Evolutionary conservation across 2,113 vertebrate genomes (phyloP).

Genomic region (Eudyptes chrysolophus): DNA sequence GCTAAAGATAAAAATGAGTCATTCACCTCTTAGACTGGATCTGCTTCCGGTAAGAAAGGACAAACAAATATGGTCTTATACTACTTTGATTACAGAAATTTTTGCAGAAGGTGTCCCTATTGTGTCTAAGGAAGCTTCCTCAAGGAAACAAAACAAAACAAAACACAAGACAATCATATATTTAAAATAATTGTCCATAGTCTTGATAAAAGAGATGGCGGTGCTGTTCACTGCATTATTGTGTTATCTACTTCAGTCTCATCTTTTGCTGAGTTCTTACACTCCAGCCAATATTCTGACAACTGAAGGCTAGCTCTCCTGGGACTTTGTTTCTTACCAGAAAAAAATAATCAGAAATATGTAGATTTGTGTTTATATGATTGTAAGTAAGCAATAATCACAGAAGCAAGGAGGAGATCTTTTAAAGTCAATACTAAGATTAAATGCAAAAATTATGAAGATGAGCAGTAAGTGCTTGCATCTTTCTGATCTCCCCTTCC

Average conservation of each 20-base stretch:
- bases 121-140: not conserved
- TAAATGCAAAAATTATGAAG: not conserved
- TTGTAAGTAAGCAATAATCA: not conserved
- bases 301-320: not conserved
- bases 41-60: not conserved
- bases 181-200: not conserved
- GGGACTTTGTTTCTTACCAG: not conserved
- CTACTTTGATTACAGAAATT: not conserved
- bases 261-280: not conserved
- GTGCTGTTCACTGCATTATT: not conserved
- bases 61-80: not conserved
- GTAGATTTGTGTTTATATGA: not conserved
- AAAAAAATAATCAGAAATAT: not conserved
- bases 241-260: not conserved
- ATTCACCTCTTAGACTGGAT: not conserved
- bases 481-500: not conserved
- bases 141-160: not conserved
- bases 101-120: fast-evolving
- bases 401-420: not conserved
- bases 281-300: fast-evolving
- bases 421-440: not conserved
- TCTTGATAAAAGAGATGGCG: not conserved
- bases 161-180: not conserved
- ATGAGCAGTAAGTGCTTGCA: not conserved
- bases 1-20: not conserved